A percentile compares a stretch with the other conserved stretches of the same genome.
These are phyloP conservation scores for Hemiprocne comata DNA, from an alignment of 2,113 vertebrate genomes.

Conservation along the genomic window DNA sequence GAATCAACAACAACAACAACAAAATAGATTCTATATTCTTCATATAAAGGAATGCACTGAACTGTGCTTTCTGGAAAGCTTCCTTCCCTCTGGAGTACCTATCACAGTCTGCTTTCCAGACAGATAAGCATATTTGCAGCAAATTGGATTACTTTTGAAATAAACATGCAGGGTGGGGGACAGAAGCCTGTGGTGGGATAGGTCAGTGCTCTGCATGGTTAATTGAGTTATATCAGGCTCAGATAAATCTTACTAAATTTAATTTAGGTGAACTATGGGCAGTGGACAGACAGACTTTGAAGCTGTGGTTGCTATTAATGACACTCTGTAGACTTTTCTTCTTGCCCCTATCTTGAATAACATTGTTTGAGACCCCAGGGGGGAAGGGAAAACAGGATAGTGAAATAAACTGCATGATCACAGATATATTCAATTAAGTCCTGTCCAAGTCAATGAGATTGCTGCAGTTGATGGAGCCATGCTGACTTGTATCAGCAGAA, in stretches of 20 bases:
- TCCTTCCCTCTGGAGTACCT: not conserved
- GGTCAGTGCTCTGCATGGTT: not conserved
- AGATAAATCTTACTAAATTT: constrained; percentile 11
- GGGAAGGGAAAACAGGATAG: not conserved
- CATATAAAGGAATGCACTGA: not conserved
- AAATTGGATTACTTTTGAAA: constrained; percentile 16
- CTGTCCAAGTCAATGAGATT: not conserved
- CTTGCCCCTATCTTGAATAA: not conserved
- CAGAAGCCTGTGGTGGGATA: not conserved
- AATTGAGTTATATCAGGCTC: not conserved
- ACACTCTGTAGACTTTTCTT: not conserved
- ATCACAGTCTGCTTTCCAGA: not conserved
- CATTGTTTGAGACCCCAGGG: not conserved
- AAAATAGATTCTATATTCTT: not conserved
- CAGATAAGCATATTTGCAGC: not conserved
- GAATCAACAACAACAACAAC: not conserved
- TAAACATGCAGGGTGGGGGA: not conserved
- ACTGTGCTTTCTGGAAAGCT: not conserved
- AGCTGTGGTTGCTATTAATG: not conserved
- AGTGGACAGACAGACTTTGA: not conserved
- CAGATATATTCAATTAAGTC: not conserved
- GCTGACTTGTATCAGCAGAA: not conserved
- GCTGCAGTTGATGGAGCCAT: not conserved
- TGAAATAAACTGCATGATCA: not conserved
- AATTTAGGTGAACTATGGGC: not conserved